Evolutionary conservation across 2,888 invertebrate genomes (phyloP).

Genomic region (Nemotelus nigrinus): DNA sequence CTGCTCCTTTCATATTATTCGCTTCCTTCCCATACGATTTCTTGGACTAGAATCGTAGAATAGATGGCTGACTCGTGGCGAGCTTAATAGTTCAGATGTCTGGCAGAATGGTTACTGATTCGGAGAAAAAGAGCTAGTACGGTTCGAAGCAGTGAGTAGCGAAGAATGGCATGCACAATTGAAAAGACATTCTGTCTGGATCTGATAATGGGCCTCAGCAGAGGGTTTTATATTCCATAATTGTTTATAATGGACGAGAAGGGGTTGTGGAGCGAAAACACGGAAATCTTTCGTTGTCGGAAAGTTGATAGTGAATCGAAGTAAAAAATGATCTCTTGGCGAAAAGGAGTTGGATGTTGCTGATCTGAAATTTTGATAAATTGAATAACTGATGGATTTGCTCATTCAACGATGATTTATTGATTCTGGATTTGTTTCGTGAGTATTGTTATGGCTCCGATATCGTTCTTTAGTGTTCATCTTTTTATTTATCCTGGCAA

Average conservation of each 20-base stretch:
- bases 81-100: not conserved
- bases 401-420: too few species aligned
- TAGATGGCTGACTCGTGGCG: not conserved
- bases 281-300: not conserved
- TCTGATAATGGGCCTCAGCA: slow-evolving; percentile 37
- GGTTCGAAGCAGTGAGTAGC: not conserved
- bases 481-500: too few species aligned
- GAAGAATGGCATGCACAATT: slow-evolving; percentile 36
- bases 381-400: too few species aligned
- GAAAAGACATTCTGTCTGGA: slow-evolving; percentile 45
- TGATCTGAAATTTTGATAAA: not conserved
- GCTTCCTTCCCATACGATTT: slow-evolving; percentile 13
- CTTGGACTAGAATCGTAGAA: not conserved
- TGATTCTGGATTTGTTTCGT: too few species aligned
- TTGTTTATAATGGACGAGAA: slow-evolving; percentile 15
- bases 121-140: not conserved
- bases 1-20: slow-evolving; percentile 40
- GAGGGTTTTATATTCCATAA: slow-evolving; percentile 17
- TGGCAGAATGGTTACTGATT: too few species aligned
- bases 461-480: too few species aligned
- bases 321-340: not conserved
- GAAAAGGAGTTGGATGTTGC: slow-evolving; percentile 5
- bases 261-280: not conserved
- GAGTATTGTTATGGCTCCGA: too few species aligned
- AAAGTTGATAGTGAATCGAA: not conserved